These are phyloP conservation scores for Caiman crocodilus DNA, from an alignment of 2,797 vertebrate species.

Conservation along the genomic window DNA sequence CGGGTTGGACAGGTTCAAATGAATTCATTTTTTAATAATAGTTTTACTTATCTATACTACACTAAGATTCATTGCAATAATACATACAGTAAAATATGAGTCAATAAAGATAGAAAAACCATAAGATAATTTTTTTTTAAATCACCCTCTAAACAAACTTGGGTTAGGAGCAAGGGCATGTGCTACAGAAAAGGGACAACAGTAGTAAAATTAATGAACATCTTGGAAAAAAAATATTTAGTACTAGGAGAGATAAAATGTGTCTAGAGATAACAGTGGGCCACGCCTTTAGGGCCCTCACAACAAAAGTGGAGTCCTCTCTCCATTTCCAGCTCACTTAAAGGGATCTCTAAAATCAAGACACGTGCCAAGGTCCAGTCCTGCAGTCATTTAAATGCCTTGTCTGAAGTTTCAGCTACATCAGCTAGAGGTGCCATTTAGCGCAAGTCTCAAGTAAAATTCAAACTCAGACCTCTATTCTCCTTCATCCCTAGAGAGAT, in stretches of 20 bases:
- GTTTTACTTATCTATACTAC: background rate
- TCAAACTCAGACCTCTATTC: background rate
- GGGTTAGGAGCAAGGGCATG: background rate
- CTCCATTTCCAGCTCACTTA: background rate
- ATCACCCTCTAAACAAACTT: background rate
- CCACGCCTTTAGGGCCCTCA: rapidly evolving
- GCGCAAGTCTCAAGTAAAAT: too few species aligned
- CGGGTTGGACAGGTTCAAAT: background rate
- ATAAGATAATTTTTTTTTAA: background rate
- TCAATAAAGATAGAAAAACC: background rate
- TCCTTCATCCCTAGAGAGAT: too few species aligned
- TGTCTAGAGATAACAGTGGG: background rate
- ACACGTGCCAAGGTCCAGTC: background rate
- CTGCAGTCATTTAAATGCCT: background rate
- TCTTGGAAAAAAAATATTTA: background rate
- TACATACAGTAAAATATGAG: background rate
- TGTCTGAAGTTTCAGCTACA: background rate
- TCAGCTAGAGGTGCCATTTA: too few species aligned
- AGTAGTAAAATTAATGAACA: background rate
- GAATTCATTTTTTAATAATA: background rate
- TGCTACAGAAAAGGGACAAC: background rate
- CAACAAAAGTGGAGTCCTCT: background rate
- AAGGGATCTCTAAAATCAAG: background rate
- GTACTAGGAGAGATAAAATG: background rate
- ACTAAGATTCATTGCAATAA: background rate